These are phyloP conservation scores for Dasyprocta punctata DNA, from an alignment of 2,113 vertebrate genomes.

Conservation along the genomic window DNA sequence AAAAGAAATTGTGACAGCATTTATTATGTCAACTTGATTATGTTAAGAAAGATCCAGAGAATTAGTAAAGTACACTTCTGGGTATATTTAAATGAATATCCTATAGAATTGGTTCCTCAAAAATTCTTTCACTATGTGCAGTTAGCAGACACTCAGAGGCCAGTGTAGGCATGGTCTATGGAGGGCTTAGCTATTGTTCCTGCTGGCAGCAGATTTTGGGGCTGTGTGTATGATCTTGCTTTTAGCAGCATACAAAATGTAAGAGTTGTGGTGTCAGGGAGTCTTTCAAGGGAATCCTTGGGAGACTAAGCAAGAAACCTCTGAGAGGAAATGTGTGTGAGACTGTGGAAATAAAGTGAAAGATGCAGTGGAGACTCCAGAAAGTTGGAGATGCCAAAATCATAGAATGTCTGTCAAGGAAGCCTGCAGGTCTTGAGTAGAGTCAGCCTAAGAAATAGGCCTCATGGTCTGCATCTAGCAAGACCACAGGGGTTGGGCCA, in stretches of 20 bases:
- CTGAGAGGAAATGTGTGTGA: neutral
- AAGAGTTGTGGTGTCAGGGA: neutral
- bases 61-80: neutral
- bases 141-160: neutral
- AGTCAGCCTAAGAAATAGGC: neutral
- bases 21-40: neutral
- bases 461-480: neutral
- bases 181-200: neutral
- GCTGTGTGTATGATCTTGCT: neutral
- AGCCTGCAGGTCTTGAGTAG: neutral
- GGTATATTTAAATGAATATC: neutral
- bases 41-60: neutral
- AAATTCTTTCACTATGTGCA: neutral
- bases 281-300: neutral
- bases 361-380: neutral
- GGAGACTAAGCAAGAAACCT: neutral
- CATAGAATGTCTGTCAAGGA: neutral
- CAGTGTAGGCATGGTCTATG: neutral
- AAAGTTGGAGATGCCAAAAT: neutral
- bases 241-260: neutral
- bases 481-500: neutral
- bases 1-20: neutral
- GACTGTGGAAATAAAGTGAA: neutral
- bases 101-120: neutral
- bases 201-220: neutral